Percentiles rank a stretch among this genome's conserved stretches.
Evolutionary conservation across 92 coral and sea anemone species (phyloP).

Genomic region (Siderastrea siderea): DNA sequence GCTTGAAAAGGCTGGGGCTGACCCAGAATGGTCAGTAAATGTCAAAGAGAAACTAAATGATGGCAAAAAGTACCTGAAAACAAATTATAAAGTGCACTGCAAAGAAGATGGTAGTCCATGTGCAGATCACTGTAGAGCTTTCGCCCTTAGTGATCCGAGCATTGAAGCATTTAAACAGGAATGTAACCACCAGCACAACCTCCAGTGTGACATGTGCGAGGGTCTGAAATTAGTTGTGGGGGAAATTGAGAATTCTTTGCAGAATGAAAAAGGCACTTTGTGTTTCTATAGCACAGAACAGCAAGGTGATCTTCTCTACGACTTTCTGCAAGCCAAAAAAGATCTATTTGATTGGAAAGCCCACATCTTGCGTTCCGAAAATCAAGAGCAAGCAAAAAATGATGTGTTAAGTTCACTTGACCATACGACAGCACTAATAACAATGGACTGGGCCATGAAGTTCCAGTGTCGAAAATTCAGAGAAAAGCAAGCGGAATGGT

Average conservation of each 20-base stretch:
- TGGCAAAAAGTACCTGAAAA: conserved; percentile 56
- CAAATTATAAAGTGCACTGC: conserved; percentile 56
- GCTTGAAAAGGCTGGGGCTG: conserved; percentile 36
- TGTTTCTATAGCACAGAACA: conserved; percentile 33
- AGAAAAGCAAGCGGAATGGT: conserved; percentile 58
- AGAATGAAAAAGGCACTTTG: conserved; percentile 2
- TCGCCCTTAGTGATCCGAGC: conserved; percentile 42
- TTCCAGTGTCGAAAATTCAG: conserved; percentile 48
- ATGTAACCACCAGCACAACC: conserved; percentile 51
- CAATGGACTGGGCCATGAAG: conserved; percentile 72
- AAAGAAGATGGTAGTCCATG: conserved; percentile 46
- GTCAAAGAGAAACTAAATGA: conserved; percentile 36
- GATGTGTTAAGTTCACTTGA: conserved; percentile 34
- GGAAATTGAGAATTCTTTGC: conserved; percentile 17
- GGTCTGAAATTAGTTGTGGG: conserved; percentile 32
- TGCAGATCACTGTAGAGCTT: conserved; percentile 32
- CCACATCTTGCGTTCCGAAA: conserved; percentile 70
- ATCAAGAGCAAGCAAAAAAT: conserved; percentile 70
- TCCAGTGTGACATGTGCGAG: conserved; percentile 43
- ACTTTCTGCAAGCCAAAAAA: conserved; percentile 35
- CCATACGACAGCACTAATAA: conserved; percentile 36
- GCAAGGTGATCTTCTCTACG: conserved; percentile 56
- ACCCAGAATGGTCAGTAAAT: conserved; percentile 24
- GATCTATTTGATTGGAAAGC: conserved; percentile 75
- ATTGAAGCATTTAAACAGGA: conserved; percentile 21